phyloP scores from a whole-genome alignment of 2,113 vertebrate species.

The Pollachius pollachius region DNA sequence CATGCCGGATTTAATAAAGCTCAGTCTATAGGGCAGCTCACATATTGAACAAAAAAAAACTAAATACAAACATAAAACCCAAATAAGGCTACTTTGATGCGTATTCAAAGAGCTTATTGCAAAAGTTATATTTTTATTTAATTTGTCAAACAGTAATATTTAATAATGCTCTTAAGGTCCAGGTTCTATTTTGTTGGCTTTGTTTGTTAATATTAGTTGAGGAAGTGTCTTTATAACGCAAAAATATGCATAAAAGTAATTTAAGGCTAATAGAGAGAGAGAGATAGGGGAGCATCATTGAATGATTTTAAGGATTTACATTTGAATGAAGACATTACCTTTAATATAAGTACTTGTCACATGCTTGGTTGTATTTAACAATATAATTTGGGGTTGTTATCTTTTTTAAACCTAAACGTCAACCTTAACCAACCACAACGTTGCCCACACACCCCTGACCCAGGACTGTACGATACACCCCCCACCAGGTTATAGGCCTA shows the following conservation, averaged over 20 bases:
- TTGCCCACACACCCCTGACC: background rate
- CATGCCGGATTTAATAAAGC: constrained; percentile 58
- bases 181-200: background rate
- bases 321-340: no score
- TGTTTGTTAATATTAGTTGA: background rate
- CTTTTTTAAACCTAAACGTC: no score
- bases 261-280: background rate
- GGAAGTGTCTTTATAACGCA: no score
- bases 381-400: no score
- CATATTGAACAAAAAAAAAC: constrained; percentile 50
- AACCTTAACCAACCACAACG: constrained; percentile 4
- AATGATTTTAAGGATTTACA: no score
- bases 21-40: constrained; percentile 51
- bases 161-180: background rate
- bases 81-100: constrained; percentile 36
- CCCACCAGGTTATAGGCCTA: background rate
- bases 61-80: constrained; percentile 40
- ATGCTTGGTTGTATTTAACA: no score
- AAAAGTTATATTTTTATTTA: background rate
- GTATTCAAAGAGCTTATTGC: constrained; percentile 25
- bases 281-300: background rate
- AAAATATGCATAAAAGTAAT: background rate
- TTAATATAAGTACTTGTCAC: no score
- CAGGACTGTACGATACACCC: background rate
- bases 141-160: constrained; percentile 13